Evolutionary conservation across 2,113 vertebrate genomes (phyloP).

Genomic region (Hiodon tergisus): DNA sequence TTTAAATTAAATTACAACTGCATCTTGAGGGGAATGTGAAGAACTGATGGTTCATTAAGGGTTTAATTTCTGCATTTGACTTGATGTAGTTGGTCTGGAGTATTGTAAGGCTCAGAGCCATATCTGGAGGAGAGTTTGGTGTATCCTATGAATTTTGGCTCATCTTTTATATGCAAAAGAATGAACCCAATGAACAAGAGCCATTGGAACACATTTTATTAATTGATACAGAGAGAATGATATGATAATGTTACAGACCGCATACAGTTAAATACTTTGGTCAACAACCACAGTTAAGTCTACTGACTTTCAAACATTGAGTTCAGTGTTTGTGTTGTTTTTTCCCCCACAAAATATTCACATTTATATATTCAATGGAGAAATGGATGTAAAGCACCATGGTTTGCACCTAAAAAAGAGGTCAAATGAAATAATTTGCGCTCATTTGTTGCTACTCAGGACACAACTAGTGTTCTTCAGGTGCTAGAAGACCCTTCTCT

Average conservation of each 20-base stretch:
- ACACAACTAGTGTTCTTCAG: neutral
- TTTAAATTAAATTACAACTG: too few relatives aligned
- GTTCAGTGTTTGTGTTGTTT: neutral
- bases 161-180: neutral
- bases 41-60: too few relatives aligned
- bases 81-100: neutral
- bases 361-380: constrained; percentile 17
- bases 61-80: too few relatives aligned
- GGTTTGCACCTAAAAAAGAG: neutral
- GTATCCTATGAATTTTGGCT: neutral
- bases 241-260: neutral
- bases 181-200: neutral
- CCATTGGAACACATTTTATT: neutral
- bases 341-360: constrained; percentile 25
- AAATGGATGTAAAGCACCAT: constrained; percentile 25
- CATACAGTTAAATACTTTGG: neutral
- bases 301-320: neutral
- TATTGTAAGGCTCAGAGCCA: neutral
- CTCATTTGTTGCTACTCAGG: neutral
- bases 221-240: constrained; percentile 8
- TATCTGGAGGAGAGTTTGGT: too few relatives aligned
- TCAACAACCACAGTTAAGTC: neutral
- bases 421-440: neutral
- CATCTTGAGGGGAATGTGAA: too few relatives aligned
- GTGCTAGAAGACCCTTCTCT: constrained; percentile 54